Evolutionary conservation across 2,797 vertebrate genomes (phyloP), one percentile per base, ranked within the genome.

Genomic region (Rhadinocentrus ornatus): DNA sequence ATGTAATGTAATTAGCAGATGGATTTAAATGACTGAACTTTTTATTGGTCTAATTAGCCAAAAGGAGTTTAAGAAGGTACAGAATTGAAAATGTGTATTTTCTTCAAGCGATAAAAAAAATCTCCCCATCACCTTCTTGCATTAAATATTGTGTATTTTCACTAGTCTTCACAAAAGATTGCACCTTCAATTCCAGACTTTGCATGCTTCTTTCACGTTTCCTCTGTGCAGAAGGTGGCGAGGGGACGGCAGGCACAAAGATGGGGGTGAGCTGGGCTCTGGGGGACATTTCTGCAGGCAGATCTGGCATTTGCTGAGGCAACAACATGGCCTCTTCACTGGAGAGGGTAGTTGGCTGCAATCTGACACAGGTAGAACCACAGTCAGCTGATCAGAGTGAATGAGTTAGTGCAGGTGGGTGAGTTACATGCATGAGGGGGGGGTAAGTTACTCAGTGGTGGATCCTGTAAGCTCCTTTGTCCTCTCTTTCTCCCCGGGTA

Each of bases 211-310:
- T 27, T 34, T 13, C 22, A 1, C 10, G 75, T 24, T 48, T 37
- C 27, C 46, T 34, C 4, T 10, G 69, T 1, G 29, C 59, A 2
- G 83, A 24, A 0, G 65, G 82, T 0, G 62, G 82, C 0, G 87
- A 71, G 6, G 85, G 71, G 4, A 74, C 62, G 4, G 15, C 0
- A 0, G 84, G 73, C 20, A 3, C 53, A 1, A 84, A 56, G 3
- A 69, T 10, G 0, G 92, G 93, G 24, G 92, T 92, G 63, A 60
- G 62, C 62, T 86, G 86, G 59, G 85, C 90, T 20, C 39, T 27
- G 6, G 81, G 84, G 2, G 65, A 54, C 50, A 1, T 62, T 80
- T 80, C 83, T 8, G 7, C 0, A 0, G 83, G 52, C 13, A 56
- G 41, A 15, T 0, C 48, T 3, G 71, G n/a, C 39, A 81, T 87